phyloP scores from a whole-genome alignment of 2,113 vertebrate species.

The Menidia beryllina region DNA sequence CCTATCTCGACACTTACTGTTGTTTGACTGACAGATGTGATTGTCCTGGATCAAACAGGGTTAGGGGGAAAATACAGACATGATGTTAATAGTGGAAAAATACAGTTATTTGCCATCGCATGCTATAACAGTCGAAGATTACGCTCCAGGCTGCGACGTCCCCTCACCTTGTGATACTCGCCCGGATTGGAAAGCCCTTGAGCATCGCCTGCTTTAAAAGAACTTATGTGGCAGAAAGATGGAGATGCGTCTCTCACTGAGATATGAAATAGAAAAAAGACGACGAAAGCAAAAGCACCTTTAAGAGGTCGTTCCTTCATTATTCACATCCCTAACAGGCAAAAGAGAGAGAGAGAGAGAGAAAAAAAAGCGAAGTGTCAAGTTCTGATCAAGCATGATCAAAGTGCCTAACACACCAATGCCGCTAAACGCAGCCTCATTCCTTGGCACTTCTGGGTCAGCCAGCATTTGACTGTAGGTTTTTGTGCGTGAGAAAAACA shows the following conservation, averaged over 20 bases:
- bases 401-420: slow-evolving; percentile 64
- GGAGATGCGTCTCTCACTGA: slow-evolving; percentile 29
- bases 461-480: slow-evolving; percentile 46
- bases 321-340: slow-evolving; percentile 66
- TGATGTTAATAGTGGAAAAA: neutral
- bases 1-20: neutral
- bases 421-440: slow-evolving; percentile 50
- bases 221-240: slow-evolving; percentile 18
- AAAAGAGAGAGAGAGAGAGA: slow-evolving; percentile 38
- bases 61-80: neutral
- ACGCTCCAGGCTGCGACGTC: slow-evolving; percentile 13
- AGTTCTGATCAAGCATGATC: slow-evolving; percentile 63
- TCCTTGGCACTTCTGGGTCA: slow-evolving; percentile 68
- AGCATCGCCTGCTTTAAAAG: slow-evolving; percentile 56
- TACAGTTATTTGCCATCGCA: slow-evolving; percentile 4
- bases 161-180: slow-evolving; percentile 38
- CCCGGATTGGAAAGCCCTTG: slow-evolving; percentile 55
- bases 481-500: slow-evolving; percentile 16
- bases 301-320: slow-evolving; percentile 56
- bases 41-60: slow-evolving; percentile 7
- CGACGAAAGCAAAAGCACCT: slow-evolving; percentile 54
- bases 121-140: slow-evolving; percentile 17
- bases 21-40: slow-evolving; percentile 5
- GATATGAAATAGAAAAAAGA: slow-evolving; percentile 44
- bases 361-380: slow-evolving; percentile 50